phyloP scores from a whole-genome alignment of 2,797 vertebrate species.

The Lophius americanus region DNA sequence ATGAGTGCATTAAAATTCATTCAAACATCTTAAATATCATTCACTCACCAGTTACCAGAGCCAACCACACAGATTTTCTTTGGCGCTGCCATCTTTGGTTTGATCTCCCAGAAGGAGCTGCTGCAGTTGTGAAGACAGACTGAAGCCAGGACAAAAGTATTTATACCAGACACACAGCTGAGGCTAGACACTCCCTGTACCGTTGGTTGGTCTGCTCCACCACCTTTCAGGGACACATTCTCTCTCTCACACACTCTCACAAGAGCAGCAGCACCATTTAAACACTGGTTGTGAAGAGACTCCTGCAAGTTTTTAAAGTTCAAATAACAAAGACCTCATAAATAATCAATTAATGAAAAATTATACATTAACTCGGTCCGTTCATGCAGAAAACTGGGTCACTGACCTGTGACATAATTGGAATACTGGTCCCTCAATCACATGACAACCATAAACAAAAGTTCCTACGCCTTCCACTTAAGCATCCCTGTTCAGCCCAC shows the following conservation, averaged over 20 bases:
- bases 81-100: constrained; percentile 71
- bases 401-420: no score
- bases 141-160: constrained; percentile 36
- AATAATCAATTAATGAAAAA: no score
- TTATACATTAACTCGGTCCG: no score
- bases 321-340: no score
- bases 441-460: no score
- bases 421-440: no score
- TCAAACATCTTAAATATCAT: background rate
- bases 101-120: constrained; percentile 41
- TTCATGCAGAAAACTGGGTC: no score
- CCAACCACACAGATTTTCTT: constrained; percentile 92
- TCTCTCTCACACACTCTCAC: background rate
- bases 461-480: no score
- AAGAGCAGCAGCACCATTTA: background rate
- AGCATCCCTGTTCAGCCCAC: no score
- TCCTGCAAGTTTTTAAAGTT: no score
- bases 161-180: constrained; percentile 66
- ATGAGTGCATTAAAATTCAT: background rate
- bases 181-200: constrained; percentile 51
- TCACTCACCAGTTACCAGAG: constrained; percentile 95
- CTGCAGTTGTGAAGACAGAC: constrained; percentile 37
- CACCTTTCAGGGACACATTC: background rate
- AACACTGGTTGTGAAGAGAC: no score
- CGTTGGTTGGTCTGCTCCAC: constrained; percentile 48